Percentiles rank a stretch among this genome's conserved stretches.
phyloP scores from a whole-genome alignment of 2,797 vertebrate species.

The Malurus splendens region DNA sequence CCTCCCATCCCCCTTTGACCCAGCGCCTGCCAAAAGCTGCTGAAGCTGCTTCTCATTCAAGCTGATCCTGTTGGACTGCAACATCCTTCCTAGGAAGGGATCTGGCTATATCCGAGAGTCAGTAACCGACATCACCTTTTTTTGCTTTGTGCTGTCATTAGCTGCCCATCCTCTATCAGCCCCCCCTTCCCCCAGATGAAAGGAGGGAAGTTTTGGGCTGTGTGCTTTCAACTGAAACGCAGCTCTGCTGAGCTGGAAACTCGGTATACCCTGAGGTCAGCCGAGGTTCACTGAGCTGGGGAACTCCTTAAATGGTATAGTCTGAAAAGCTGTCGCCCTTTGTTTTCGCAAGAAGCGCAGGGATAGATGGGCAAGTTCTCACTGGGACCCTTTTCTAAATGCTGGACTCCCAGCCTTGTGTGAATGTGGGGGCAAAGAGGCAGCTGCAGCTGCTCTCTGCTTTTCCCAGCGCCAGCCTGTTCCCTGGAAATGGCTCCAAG shows the following conservation, averaged over 20 bases:
- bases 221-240: neutral
- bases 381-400: neutral
- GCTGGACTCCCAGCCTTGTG: neutral
- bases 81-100: neutral
- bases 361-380: neutral
- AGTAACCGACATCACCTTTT: fast-evolving
- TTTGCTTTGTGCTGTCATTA: fast-evolving
- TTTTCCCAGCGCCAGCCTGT: neutral
- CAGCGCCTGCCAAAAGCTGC: neutral
- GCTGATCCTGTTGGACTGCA: neutral
- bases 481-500: neutral
- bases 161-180: neutral
- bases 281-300: conserved; percentile 18
- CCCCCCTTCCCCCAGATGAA: neutral
- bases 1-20: neutral
- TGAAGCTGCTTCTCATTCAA: neutral
- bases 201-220: neutral
- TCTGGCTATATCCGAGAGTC: neutral
- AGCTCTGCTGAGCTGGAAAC: conserved; percentile 10
- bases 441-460: neutral
- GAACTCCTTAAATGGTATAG: conserved; percentile 40
- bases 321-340: neutral
- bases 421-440: neutral
- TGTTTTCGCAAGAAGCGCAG: fast-evolving
- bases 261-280: conserved; percentile 24